Evolutionary conservation across 2,888 invertebrate species (phyloP).

Genomic region (Torymus auratus): DNA sequence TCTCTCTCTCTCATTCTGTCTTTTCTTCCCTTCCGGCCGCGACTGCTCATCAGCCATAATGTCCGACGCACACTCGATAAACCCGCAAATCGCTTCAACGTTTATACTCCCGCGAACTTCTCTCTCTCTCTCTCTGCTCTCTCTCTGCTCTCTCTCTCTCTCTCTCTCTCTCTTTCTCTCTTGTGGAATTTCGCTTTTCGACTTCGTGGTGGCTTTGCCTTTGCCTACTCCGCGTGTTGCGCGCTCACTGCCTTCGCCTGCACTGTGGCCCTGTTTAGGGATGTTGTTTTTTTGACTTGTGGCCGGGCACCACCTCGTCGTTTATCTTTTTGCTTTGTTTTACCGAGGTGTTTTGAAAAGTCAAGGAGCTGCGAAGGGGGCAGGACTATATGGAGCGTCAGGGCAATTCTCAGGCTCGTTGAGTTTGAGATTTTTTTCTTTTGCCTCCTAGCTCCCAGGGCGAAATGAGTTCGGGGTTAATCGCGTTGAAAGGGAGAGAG

Average conservation of each 20-base stretch:
- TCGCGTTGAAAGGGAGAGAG: neutral
- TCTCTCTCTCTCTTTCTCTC: too few relatives aligned
- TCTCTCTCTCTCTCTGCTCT: neutral
- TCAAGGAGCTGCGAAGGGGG: neutral
- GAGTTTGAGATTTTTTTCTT: slow-evolving; percentile 1
- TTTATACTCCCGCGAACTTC: neutral
- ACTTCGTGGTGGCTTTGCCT: neutral
- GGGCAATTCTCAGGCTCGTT: slow-evolving; percentile 17
- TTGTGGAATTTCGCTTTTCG: slow-evolving; percentile 17
- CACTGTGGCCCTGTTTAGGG: slow-evolving; percentile 1
- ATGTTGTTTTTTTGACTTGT: slow-evolving; percentile 8
- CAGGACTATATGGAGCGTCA: neutral
- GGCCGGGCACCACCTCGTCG: neutral
- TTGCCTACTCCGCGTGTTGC: neutral
- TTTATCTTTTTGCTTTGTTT: slow-evolving; percentile 13
- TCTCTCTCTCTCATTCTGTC: slow-evolving; percentile 6
- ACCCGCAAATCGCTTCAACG: slow-evolving; percentile 26
- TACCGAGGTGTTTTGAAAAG: neutral
- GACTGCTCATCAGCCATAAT: slow-evolving; percentile 47
- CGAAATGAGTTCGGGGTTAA: slow-evolving; percentile 6
- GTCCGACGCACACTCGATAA: slow-evolving; percentile 43
- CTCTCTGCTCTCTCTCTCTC: neutral
- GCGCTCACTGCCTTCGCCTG: too few relatives aligned
- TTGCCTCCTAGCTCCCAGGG: too few relatives aligned
- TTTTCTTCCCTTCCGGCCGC: neutral